Base-by-base conservation (phyloP, 2,113 vertebrate genomes). In the Psettodes erumei region DNA sequence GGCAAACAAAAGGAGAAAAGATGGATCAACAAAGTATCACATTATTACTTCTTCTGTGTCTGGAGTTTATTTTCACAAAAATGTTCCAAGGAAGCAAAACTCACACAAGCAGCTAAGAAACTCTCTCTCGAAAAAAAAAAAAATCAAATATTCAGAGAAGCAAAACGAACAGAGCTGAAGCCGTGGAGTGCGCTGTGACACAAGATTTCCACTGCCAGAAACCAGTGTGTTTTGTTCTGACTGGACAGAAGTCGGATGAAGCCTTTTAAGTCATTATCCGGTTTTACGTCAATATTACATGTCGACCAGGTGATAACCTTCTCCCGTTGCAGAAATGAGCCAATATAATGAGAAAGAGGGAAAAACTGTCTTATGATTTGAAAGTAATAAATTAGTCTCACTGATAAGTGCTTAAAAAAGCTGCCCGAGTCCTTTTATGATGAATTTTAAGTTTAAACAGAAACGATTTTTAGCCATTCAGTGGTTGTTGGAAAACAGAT, bases 241-340 rank as follows among this genome's bases (percentile, higher is more conserved):
- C 1, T 50, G 28, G 23, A 56, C 18, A 25, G 53, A 11, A 37
- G 60, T 30, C 2, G 9, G 38, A 19, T 50, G 5, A 5, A 15
- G 43, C 33, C 32, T 63, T 63, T 67, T 23, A 40, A 59, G 62
- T 63, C 35, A 21, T 67, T 73, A 68, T 72, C 56, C 69, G 61
- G 56, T 63, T 69, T 77, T 2, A 38, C 63, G 71, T 76, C 71
- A 42, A 55, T 42, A 50, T 50, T 50, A 58, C 56, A 42, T 8
- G 21, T 28, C 43, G 27, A 60, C 8, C 27, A 21, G 25, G 19
- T 59, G 50, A 69, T 59, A 68, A 69, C 59, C 18, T 37, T 45
- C 53, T 68, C 38, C 32, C 3, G 3, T 6, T 32, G n/a, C 38
- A 60, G 62, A 19, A 82, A 78, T 59, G 37, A 76, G 61, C 82